Percentiles rank a stretch among this genome's conserved stretches.
These are phyloP conservation scores for Botia almorhae DNA, from an alignment of 2,797 vertebrate species.

Conservation along the genomic window DNA sequence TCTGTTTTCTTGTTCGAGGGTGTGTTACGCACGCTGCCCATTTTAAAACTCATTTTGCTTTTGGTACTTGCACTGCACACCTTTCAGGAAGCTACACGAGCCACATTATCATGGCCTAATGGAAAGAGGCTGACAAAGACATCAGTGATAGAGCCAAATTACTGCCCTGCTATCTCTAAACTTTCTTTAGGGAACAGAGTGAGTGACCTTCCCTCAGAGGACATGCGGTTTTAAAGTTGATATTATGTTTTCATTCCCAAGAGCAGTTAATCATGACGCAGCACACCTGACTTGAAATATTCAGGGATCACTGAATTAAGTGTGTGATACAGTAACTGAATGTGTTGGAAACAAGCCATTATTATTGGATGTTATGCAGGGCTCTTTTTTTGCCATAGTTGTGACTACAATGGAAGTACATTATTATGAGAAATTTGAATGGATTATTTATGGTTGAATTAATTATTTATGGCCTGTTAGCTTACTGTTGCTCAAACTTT, in stretches of 20 bases:
- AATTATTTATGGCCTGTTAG: neutral
- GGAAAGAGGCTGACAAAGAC: slow-evolving; percentile 35
- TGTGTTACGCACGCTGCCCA: neutral
- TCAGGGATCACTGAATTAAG: slow-evolving; percentile 45
- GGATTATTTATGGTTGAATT: neutral
- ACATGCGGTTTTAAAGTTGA: slow-evolving; percentile 59
- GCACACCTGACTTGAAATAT: slow-evolving; percentile 35
- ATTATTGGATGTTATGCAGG: slow-evolving; percentile 21
- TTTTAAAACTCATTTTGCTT: neutral
- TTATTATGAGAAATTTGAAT: slow-evolving; percentile 23
- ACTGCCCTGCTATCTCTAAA: slow-evolving; percentile 65
- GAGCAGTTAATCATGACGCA: slow-evolving; percentile 48
- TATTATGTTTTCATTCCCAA: slow-evolving; percentile 51
- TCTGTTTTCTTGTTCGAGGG: neutral
- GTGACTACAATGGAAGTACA: neutral
- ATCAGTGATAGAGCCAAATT: slow-evolving; percentile 30
- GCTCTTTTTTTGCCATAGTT: slow-evolving; percentile 11
- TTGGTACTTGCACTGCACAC: neutral
- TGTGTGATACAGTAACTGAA: slow-evolving; percentile 29
- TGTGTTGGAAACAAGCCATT: slow-evolving; percentile 27
- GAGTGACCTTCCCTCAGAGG: slow-evolving; percentile 55
- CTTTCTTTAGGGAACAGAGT: slow-evolving; percentile 37
- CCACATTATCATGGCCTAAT: slow-evolving; percentile 41
- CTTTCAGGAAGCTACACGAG: slow-evolving; percentile 14
- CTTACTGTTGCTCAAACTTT: neutral